These are phyloP conservation scores for Hestina assimilis DNA, from an alignment of 1,140 invertebrate species.

Conservation along the genomic window DNA sequence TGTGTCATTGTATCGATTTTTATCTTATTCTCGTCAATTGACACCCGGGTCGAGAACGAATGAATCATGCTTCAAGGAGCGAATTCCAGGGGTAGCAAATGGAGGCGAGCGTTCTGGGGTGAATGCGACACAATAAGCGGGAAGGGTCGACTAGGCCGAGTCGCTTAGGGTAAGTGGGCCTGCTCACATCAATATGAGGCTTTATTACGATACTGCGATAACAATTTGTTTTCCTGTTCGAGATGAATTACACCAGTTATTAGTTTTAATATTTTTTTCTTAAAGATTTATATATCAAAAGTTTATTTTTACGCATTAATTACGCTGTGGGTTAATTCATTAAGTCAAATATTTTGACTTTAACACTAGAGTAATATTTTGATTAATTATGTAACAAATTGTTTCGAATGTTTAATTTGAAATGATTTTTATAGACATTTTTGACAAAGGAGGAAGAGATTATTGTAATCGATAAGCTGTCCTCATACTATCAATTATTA, in stretches of 20 bases:
- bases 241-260: conserved; percentile 12
- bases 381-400: too few species aligned
- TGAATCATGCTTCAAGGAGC: conserved; percentile 75
- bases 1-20: conserved; percentile 25
- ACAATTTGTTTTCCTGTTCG: conserved; percentile 58
- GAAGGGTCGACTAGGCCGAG: conserved; percentile 58
- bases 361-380: too few species aligned
- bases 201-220: conserved; percentile 68
- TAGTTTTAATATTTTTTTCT: conserved; percentile 1
- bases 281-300: background rate
- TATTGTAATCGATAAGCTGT: too few species aligned
- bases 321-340: too few species aligned
- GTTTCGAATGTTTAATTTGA: too few species aligned
- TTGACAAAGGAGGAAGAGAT: too few species aligned
- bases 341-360: too few species aligned
- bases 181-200: conserved; percentile 68
- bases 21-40: conserved; percentile 66
- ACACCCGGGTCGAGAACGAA: conserved; percentile 51
- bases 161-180: conserved; percentile 69
- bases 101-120: conserved; percentile 71
- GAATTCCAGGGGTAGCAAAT: conserved; percentile 74
- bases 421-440: too few species aligned
- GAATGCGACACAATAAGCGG: conserved; percentile 69
- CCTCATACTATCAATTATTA: too few species aligned
- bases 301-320: too few species aligned